A percentile compares a stretch with the other conserved stretches of the same genome.
Conservation (phyloP, 1,140 invertebrate genomes). For the Neuroterus valhalla region DNA sequence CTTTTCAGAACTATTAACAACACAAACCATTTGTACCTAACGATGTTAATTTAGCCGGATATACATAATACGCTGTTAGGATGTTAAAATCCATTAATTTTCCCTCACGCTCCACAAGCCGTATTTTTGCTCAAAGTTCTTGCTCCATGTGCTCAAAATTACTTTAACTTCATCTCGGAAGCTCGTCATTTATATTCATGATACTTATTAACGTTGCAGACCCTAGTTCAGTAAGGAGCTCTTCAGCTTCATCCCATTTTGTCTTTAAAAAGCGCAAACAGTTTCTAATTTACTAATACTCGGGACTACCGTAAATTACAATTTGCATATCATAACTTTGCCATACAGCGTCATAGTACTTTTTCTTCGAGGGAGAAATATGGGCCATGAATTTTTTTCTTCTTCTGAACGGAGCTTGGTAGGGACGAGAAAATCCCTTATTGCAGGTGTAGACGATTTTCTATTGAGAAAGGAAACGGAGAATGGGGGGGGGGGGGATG, state of each 20-base stretch:
- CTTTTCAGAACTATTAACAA: background rate
- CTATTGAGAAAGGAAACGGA: too few species aligned
- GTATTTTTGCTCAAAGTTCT: conserved; percentile 22
- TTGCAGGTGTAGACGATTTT: too few species aligned
- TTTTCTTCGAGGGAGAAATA: background rate
- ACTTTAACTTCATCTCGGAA: conserved; percentile 22
- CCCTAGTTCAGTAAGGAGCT: conserved; percentile 18
- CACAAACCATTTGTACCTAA: conserved; percentile 9
- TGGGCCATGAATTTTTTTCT: background rate
- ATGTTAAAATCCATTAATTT: conserved; percentile 22
- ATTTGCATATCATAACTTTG: conserved; percentile 14
- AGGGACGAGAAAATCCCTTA: too few species aligned
- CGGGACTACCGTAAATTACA: conserved; percentile 5
- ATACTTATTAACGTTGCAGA: conserved; percentile 10
- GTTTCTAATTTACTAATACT: background rate
- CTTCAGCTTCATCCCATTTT: background rate
- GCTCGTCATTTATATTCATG: conserved; percentile 27
- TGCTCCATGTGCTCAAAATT: conserved; percentile 28
- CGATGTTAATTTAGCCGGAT: conserved; percentile 2
- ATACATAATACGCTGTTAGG: conserved; percentile 16
- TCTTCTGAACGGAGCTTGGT: background rate
- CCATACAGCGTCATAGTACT: conserved; percentile 1
- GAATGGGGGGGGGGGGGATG: too few species aligned
- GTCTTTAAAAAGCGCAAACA: conserved; percentile 5
- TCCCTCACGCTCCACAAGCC: background rate